Evolutionary conservation across 2,797 vertebrate species (phyloP).

Genomic region (Rhinella marina): DNA sequence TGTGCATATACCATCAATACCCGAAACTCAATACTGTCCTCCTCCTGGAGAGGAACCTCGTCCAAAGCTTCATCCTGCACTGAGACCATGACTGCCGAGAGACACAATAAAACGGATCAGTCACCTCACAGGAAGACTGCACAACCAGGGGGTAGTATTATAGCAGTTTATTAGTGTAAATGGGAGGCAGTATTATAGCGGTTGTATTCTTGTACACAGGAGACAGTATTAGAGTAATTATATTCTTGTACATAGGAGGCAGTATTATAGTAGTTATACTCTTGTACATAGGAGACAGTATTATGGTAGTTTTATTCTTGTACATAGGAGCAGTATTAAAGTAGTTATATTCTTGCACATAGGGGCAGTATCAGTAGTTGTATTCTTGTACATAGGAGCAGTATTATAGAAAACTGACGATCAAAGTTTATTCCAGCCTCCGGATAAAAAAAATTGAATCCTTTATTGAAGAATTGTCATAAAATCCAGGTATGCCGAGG

Average conservation of each 20-base stretch:
- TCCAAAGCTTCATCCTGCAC: slow-evolving; percentile 61
- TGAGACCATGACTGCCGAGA: slow-evolving; percentile 59
- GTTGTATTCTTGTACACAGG: background rate
- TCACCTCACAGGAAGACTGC: too few species aligned
- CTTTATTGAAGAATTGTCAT: too few species aligned
- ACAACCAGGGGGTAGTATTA: background rate
- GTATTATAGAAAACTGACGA: background rate
- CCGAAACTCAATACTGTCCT: slow-evolving; percentile 74
- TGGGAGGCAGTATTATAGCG: background rate
- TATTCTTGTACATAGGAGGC: background rate
- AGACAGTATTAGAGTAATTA: background rate
- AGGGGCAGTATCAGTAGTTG: slow-evolving; percentile 13
- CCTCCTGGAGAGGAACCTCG: slow-evolving; percentile 70
- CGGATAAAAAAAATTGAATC: too few species aligned
- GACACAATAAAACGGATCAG: too few species aligned
- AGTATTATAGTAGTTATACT: slow-evolving; percentile 7
- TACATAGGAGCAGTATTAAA: slow-evolving; percentile 12
- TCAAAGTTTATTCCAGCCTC: too few species aligned
- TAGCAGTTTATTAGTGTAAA: background rate
- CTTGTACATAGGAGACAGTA: background rate
- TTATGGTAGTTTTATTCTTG: slow-evolving; percentile 1
- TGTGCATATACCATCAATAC: slow-evolving; percentile 77
- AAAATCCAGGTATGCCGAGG: too few species aligned
- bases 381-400: background rate
- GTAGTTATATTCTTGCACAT: background rate